Evolutionary conservation across 2,113 vertebrate genomes (phyloP).

Genomic region (Sigmodon hispidus): DNA sequence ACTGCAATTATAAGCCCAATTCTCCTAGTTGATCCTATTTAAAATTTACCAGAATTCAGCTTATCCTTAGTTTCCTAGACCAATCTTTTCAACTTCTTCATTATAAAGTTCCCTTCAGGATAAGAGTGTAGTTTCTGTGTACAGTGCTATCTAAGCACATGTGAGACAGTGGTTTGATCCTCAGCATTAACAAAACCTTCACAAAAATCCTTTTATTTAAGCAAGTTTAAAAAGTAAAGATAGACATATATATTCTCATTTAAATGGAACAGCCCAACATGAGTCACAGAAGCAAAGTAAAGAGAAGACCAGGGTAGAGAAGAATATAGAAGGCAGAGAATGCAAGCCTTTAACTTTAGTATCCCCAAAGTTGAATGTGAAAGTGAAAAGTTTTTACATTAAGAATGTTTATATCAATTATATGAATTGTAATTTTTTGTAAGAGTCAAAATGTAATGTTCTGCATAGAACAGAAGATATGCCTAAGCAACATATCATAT

Average conservation of each 20-base stretch:
- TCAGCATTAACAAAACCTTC: neutral
- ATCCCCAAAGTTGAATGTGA: conserved; percentile 40
- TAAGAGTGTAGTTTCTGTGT: neutral
- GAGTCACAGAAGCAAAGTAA: conserved; percentile 28
- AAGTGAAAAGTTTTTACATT: conserved; percentile 72
- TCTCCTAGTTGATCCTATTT: conserved; percentile 30
- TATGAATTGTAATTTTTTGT: conserved; percentile 60
- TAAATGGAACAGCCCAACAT: conserved; percentile 16
- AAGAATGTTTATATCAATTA: conserved; percentile 59
- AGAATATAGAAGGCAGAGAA: conserved; percentile 2
- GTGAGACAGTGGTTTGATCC: neutral
- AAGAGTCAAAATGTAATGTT: conserved; percentile 65
- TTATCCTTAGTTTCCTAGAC: conserved; percentile 46
- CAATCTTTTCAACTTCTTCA: conserved; percentile 59
- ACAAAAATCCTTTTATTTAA: conserved; percentile 64
- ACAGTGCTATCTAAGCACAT: neutral
- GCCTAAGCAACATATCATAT: conserved; percentile 72
- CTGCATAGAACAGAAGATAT: conserved; percentile 78
- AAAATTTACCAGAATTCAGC: conserved; percentile 48
- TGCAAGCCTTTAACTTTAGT: conserved; percentile 49
- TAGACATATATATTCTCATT: conserved; percentile 17
- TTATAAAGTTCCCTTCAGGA: conserved; percentile 49
- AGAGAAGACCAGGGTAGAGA: neutral
- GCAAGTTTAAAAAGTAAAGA: conserved; percentile 49
- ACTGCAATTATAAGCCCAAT: conserved; percentile 18